A percentile compares a stretch with the other conserved stretches of the same genome.
Conservation (phyloP, 1,140 invertebrate species). For the Musca domestica region DNA sequence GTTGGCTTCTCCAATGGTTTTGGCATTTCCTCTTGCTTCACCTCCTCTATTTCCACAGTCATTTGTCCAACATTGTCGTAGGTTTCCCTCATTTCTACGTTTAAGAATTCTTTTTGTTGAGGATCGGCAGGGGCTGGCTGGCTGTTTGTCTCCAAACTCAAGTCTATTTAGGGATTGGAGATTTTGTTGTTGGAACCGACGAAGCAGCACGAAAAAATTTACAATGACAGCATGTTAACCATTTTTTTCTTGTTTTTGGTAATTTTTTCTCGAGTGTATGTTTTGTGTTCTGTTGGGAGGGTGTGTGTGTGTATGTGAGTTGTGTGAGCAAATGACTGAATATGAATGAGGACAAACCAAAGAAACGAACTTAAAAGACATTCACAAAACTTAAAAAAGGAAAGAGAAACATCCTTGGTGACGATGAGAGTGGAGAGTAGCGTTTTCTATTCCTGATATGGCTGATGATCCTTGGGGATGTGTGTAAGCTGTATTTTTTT, state of each 20-base stretch:
- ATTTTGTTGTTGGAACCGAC: slow-evolving; percentile 29
- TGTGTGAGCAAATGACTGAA: not conserved
- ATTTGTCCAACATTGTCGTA: not conserved
- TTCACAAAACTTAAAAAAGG: no score
- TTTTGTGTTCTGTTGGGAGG: no score
- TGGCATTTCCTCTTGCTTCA: not conserved
- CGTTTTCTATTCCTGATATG: not conserved
- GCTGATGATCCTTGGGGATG: not conserved
- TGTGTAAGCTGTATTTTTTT: no score
- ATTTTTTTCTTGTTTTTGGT: slow-evolving; percentile 25
- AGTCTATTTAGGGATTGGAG: slow-evolving; percentile 24
- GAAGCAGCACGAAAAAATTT: slow-evolving; percentile 48
- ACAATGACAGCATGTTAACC: slow-evolving; percentile 51
- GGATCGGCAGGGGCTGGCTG: not conserved
- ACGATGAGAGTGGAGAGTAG: not conserved
- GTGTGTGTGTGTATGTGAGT: not conserved
- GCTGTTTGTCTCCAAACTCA: not conserved
- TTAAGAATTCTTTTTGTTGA: not conserved
- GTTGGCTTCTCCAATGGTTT: no score
- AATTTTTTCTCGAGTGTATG: slow-evolving; percentile 21
- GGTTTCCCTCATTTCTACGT: slow-evolving; percentile 1
- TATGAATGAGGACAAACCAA: not conserved
- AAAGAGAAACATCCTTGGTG: no score
- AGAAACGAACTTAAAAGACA: not conserved
- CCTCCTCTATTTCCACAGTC: not conserved